These are phyloP conservation scores for Lissocephala sabroskyi DNA, from an alignment of 2,888 invertebrate genomes.

Conservation along the genomic window DNA sequence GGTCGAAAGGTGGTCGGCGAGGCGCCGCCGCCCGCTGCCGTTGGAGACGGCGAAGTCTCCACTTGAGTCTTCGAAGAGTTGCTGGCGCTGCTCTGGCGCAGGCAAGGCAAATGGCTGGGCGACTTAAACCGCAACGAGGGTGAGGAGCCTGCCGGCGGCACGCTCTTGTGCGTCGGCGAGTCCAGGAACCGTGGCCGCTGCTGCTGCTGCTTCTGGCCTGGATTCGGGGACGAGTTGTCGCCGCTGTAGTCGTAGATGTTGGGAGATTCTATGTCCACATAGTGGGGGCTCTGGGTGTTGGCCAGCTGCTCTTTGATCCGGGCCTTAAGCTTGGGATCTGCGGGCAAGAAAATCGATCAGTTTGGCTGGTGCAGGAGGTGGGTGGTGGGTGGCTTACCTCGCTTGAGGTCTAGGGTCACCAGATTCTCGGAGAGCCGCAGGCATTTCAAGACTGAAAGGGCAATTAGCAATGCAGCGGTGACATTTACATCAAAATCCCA, in stretches of 20 bases:
- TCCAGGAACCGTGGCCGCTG: constrained; percentile 1
- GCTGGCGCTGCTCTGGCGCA: constrained; percentile 39
- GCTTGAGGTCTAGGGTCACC: constrained; percentile 90
- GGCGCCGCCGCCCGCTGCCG: constrained; percentile 32
- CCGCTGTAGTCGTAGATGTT: constrained; percentile 72
- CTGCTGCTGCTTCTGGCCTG: constrained; percentile 22
- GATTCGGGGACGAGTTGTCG: constrained; percentile 38
- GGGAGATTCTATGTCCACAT: constrained; percentile 74
- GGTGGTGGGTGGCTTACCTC: constrained; percentile 77
- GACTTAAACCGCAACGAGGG: constrained; percentile 61
- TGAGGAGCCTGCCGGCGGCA: constrained; percentile 16
- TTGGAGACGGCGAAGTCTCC: constrained; percentile 51
- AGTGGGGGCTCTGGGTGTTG: constrained; percentile 74
- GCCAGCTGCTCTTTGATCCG: constrained; percentile 82
- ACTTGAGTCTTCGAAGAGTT: constrained; percentile 66
- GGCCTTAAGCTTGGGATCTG: constrained; percentile 91
- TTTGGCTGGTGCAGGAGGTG: not conserved
- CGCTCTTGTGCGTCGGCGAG: constrained; percentile 3
- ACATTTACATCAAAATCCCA: constrained; percentile 30
- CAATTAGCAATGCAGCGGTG: constrained; percentile 27
- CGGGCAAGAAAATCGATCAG: constrained; percentile 3
- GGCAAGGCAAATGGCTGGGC: constrained; percentile 63
- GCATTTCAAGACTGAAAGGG: constrained; percentile 87
- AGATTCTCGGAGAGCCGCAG: constrained; percentile 92
- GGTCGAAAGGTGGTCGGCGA: constrained; percentile 72